Evolutionary conservation across 2,113 vertebrate species (phyloP).

Genomic region (Anser brachyrhynchus): DNA sequence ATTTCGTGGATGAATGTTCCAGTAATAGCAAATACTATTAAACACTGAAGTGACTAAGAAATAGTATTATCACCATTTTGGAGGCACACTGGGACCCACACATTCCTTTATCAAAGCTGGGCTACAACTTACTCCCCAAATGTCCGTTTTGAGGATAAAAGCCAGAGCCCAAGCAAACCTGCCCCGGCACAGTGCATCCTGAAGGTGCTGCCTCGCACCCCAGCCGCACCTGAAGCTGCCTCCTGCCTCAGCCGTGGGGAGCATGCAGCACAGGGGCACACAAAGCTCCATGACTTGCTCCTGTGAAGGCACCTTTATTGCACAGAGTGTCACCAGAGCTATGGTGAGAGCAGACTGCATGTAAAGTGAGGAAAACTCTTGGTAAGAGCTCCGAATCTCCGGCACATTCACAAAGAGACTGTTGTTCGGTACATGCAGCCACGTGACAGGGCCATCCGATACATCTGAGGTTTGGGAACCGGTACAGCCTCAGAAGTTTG

Average conservation of each 20-base stretch:
- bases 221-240: neutral
- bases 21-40: neutral
- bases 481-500: neutral
- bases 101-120: neutral
- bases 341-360: neutral
- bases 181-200: neutral
- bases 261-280: neutral
- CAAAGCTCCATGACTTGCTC: neutral
- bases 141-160: neutral
- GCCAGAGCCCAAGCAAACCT: neutral
- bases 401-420: neutral
- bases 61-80: neutral
- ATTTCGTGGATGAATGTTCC: neutral
- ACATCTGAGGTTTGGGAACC: neutral
- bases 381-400: neutral
- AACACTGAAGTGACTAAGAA: neutral
- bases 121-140: neutral
- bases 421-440: neutral
- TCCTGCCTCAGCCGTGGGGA: neutral
- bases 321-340: neutral
- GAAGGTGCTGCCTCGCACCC: fast-evolving
- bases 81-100: neutral
- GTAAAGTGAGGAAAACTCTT: neutral
- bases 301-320: neutral
- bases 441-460: neutral